Percentiles rank a stretch among this genome's conserved stretches.
Evolutionary conservation across 2,888 invertebrate genomes (phyloP).

Genomic region (Cryptocheilus praepositus): DNA sequence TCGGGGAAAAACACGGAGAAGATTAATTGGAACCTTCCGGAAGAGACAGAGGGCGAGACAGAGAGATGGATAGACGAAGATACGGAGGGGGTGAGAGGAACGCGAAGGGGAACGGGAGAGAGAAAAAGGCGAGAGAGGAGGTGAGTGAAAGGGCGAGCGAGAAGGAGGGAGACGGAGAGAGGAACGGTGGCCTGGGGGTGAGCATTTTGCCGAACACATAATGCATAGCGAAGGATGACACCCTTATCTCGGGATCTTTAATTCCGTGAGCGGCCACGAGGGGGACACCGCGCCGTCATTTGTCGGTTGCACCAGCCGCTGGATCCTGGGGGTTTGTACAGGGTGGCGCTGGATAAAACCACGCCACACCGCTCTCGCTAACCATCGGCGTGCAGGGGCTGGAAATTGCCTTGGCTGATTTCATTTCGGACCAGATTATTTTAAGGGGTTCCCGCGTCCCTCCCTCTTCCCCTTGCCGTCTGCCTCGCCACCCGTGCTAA

Average conservation of each 20-base stretch:
- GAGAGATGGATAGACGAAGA: neutral
- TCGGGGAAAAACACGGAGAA: slow-evolving; percentile 48
- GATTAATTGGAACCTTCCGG: slow-evolving; percentile 65
- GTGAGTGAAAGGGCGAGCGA: slow-evolving; percentile 16
- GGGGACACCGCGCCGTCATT: slow-evolving; percentile 70
- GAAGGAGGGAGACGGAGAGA: slow-evolving; percentile 20
- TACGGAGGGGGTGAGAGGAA: neutral
- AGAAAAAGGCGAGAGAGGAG: slow-evolving; percentile 10
- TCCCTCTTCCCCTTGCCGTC: slow-evolving; percentile 21
- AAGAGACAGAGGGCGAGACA: slow-evolving; percentile 31
- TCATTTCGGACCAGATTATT: slow-evolving; percentile 74
- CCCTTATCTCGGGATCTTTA: slow-evolving; percentile 74
- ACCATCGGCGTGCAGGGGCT: slow-evolving; percentile 57
- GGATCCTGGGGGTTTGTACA: slow-evolving; percentile 14
- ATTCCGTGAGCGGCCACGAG: slow-evolving; percentile 68
- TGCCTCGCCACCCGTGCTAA: slow-evolving; percentile 20
- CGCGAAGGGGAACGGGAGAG: slow-evolving; percentile 12
- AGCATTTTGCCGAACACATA: slow-evolving; percentile 68
- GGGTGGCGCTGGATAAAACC: slow-evolving; percentile 50
- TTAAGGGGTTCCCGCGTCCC: slow-evolving; percentile 61
- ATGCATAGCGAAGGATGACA: slow-evolving; percentile 70
- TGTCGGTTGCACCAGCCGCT: slow-evolving; percentile 67
- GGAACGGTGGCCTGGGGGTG: slow-evolving; percentile 47
- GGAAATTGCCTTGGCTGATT: slow-evolving; percentile 74
- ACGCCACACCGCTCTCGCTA: slow-evolving; percentile 49